Evolutionary conservation across 2,888 invertebrate species (phyloP).

Genomic region (Junonia oenone): DNA sequence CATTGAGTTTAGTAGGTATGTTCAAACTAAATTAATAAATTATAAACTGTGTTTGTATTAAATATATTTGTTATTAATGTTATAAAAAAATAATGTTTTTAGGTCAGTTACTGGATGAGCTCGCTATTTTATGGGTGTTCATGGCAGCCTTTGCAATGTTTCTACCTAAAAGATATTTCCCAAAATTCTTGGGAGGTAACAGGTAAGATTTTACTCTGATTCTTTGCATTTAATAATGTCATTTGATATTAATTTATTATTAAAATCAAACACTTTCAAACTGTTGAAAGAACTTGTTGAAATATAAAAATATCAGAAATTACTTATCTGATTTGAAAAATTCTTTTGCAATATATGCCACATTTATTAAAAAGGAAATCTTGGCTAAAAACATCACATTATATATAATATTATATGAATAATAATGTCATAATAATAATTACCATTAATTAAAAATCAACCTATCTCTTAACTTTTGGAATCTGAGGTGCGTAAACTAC

Average conservation of each 20-base stretch:
- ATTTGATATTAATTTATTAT: neutral
- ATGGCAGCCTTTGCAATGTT: slow-evolving; percentile 89
- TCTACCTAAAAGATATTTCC: slow-evolving; percentile 84
- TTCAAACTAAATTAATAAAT: slow-evolving; percentile 14
- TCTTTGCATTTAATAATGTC: neutral
- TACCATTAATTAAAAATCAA: too few species aligned
- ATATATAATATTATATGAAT: too few species aligned
- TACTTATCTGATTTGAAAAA: too few species aligned
- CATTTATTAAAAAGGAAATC: too few species aligned
- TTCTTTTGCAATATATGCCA: too few species aligned
- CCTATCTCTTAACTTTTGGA: too few species aligned
- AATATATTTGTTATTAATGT: neutral
- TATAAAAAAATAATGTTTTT: slow-evolving; percentile 30
- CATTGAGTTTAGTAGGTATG: slow-evolving; percentile 86
- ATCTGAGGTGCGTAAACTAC: too few species aligned
- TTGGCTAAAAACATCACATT: too few species aligned
- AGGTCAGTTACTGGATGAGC: slow-evolving; percentile 89
- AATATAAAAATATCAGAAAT: too few species aligned
- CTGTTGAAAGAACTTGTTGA: too few species aligned
- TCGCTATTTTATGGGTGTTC: slow-evolving; percentile 90
- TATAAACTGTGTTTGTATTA: neutral
- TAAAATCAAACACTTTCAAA: too few species aligned
- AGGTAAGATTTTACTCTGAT: slow-evolving; percentile 64
- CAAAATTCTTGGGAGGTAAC: slow-evolving; percentile 82
- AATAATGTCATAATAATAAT: too few species aligned